Evolutionary conservation across 2,113 vertebrate species (phyloP).

Genomic region (Tapirus terrestris): DNA sequence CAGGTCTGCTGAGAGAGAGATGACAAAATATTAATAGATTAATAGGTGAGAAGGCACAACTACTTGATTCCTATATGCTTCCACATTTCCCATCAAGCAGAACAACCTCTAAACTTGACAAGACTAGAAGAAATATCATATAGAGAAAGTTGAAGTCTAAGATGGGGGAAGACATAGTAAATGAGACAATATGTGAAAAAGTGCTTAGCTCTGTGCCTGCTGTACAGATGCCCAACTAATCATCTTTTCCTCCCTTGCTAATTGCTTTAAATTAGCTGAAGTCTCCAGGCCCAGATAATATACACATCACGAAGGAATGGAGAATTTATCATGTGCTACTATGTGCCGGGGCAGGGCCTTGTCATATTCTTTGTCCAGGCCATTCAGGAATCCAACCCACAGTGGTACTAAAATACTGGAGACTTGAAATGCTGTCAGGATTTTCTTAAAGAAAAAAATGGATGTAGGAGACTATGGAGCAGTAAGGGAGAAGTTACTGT

Average conservation of each 20-base stretch:
- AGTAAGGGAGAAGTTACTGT: neutral
- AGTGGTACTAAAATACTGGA: neutral
- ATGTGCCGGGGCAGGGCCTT: neutral
- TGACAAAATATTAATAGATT: neutral
- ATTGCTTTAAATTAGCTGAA: neutral
- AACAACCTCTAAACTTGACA: neutral
- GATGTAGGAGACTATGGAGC: neutral
- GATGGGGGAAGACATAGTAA: neutral
- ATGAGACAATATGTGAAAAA: neutral
- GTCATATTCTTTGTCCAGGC: neutral
- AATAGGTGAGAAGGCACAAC: neutral
- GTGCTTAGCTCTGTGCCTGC: neutral
- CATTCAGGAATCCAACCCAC: slow-evolving; percentile 4
- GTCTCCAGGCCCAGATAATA: neutral
- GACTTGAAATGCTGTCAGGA: neutral
- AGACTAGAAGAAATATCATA: neutral
- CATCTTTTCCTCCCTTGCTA: neutral
- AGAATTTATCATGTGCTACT: neutral
- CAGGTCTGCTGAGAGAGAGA: neutral
- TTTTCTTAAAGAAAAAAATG: neutral
- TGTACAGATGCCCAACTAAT: neutral
- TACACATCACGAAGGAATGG: neutral
- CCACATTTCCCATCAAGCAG: neutral
- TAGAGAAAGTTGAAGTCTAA: neutral
- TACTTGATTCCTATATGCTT: neutral